Evolutionary conservation across 2,888 invertebrate species (phyloP), one percentile per base, ranked within the genome.

Genomic region (Eilema caniola): DNA sequence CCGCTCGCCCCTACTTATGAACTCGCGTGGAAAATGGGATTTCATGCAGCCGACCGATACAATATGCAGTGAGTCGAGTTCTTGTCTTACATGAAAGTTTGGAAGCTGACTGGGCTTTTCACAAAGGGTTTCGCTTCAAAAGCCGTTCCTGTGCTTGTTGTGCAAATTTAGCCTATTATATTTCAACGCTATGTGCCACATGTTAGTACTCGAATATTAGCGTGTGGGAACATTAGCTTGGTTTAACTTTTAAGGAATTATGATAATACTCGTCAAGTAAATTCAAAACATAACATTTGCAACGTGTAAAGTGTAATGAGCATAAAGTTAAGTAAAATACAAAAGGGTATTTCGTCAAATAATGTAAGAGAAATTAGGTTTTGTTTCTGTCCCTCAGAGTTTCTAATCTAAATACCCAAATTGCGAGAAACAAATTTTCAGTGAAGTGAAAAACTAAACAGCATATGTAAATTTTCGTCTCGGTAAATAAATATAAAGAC

Each of bases 21-120:
- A 83, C 81, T 84, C 82, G 78, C 74, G 76, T 82, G 84, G 82
- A 87, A 86, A 86, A 84, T 75, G 80, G 85, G 83, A 83, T 82
- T 80, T 81, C 81, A 82, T 82, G 82, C 80, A 80, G 71, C 75
- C 76, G 72, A 47, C 67, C 41, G 70, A 77, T 75, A 83, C 79
- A 85, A 79, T 78, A 81, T 77, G 76, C 79, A 84, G 67, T 62
- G 62, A 72, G 70, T 59, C 67, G 70, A 70, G 69, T 68, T 67
- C 66, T 67, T 69, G 69, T 74, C 71, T 79, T 65, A 63, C 56
- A 62, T 63, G 62, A 72, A 71, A 74, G 68, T 73, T 70, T 62
- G 20, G 28, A 56, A 69, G 59, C 70, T 65, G 66, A 74, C 62
- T 47, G 62, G n/a, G 69, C 66, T 76, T 75, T 64, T 62, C 67